Evolutionary conservation across 2,888 invertebrate genomes (phyloP).

Genomic region (Sipha maydis): DNA sequence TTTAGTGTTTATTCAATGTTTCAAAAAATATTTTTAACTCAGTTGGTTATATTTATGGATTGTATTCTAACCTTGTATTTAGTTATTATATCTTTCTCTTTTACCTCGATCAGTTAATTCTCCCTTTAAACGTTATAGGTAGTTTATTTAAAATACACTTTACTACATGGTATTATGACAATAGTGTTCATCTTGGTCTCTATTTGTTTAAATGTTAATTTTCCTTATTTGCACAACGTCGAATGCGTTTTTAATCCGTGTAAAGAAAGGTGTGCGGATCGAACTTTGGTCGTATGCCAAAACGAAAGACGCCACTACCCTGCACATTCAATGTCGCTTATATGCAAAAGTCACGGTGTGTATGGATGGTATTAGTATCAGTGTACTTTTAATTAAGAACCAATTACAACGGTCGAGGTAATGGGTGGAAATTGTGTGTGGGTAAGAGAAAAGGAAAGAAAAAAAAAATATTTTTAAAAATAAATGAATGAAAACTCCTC

Average conservation of each 20-base stretch:
- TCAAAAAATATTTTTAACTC: too few relatives aligned
- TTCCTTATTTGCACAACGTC: not conserved
- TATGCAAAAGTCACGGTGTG: not conserved
- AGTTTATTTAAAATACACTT: too few relatives aligned
- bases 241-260: constrained; percentile 2
- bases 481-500: constrained; percentile 29
- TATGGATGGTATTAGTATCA: not conserved
- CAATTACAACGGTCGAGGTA: not conserved
- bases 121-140: too few relatives aligned
- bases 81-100: too few relatives aligned
- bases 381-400: not conserved
- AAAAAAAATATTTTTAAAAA: not conserved
- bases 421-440: not conserved
- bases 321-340: not conserved
- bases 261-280: not conserved
- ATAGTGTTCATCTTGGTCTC: not conserved
- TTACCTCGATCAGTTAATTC: too few relatives aligned
- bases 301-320: not conserved
- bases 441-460: not conserved
- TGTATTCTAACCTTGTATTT: too few relatives aligned
- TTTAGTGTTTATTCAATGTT: too few relatives aligned
- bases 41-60: too few relatives aligned
- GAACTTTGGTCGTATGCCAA: constrained; percentile 29
- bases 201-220: not conserved
- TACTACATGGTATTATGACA: too few relatives aligned